Evolutionary conservation across 1,140 invertebrate genomes (phyloP).

Genomic region (Colletes latitarsis): DNA sequence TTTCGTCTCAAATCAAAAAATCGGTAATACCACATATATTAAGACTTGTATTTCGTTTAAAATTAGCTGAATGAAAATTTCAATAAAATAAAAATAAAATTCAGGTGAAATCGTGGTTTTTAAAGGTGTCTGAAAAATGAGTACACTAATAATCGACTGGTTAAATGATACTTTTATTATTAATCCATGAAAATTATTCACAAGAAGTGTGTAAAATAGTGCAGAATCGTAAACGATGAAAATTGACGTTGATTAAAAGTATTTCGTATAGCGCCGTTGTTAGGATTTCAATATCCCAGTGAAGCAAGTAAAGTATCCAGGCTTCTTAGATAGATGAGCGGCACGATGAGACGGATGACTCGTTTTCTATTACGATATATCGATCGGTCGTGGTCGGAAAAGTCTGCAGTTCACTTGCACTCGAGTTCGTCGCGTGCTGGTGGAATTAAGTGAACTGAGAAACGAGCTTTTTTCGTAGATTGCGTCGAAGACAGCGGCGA

Average conservation of each 20-base stretch:
- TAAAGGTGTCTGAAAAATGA: too few species aligned
- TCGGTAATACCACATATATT: too few species aligned
- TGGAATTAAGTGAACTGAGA: slow-evolving; percentile 71
- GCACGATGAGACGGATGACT: slow-evolving; percentile 40
- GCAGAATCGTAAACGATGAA: too few species aligned
- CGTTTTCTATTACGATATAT: slow-evolving; percentile 70
- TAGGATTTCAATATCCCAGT: slow-evolving; percentile 30
- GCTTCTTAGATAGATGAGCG: not conserved
- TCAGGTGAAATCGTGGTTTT: too few species aligned
- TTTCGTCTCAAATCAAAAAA: not conserved
- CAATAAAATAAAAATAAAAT: too few species aligned
- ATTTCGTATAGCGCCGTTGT: slow-evolving; percentile 7
- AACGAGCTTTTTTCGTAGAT: slow-evolving; percentile 76
- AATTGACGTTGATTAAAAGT: too few species aligned
- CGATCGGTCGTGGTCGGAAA: slow-evolving; percentile 32
- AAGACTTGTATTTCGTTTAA: too few species aligned
- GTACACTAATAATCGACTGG: too few species aligned
- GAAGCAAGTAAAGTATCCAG: not conserved
- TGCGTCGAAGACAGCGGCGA: slow-evolving; percentile 46
- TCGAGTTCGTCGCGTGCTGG: slow-evolving; percentile 37
- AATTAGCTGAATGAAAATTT: too few species aligned
- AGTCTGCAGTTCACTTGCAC: slow-evolving; percentile 2
- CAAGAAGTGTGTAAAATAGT: too few species aligned
- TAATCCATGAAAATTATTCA: too few species aligned
- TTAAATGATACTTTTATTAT: too few species aligned